Base-by-base conservation (phyloP, 2,888 invertebrate species). In the Cremastinae sp. region DNA sequence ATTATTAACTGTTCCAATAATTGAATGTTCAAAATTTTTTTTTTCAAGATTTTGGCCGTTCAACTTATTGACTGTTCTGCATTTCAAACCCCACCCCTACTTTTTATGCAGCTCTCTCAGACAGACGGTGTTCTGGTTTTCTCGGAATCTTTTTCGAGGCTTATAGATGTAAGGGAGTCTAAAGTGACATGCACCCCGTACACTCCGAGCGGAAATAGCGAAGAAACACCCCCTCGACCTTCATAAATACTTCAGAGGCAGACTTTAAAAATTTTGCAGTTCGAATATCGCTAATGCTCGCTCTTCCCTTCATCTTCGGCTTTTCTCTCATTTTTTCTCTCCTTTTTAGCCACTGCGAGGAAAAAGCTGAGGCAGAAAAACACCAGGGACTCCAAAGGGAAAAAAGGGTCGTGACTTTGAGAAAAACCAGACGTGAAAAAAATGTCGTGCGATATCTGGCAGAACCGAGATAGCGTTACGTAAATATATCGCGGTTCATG, bases 231-330 rank as follows among this genome's bases (percentile, higher is more conserved):
- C 75, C 71, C 79, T 78, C 73, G 78, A 80, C 81, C 82, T 84
- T 83, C 85, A 86, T 86, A 86, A 86, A 87, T 86, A 87, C 85
- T 87, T 86, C 87, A 85, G 79, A 76, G 74, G 79, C 85, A 87
- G 86, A 81, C 83, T 83, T 83, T 73, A 81, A 79, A 81, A 85
- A 87, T 83, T 86, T 86, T 76, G 78, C 85, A 83, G 82, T 80
- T 82, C 80, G 81, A 79, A 85, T 85, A 80, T 68, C 81, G 78
- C 72, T 83, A 83, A 84, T 83, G 81, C 79, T 74, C 78, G 56
- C 49, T 41, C 20, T 3, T 35, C 18, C 8, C 22, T 0, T 16
- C n/a, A 0, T 37, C 12, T 20, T 28, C 8, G 39, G 12, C 41
- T 3, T 39, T 51, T 39, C 12, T 43, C 0, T 28, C 28, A 14